A percentile compares a stretch with the other conserved stretches of the same genome.
Evolutionary conservation across 2,888 invertebrate species (phyloP).

Genomic region (Agrochola litura): DNA sequence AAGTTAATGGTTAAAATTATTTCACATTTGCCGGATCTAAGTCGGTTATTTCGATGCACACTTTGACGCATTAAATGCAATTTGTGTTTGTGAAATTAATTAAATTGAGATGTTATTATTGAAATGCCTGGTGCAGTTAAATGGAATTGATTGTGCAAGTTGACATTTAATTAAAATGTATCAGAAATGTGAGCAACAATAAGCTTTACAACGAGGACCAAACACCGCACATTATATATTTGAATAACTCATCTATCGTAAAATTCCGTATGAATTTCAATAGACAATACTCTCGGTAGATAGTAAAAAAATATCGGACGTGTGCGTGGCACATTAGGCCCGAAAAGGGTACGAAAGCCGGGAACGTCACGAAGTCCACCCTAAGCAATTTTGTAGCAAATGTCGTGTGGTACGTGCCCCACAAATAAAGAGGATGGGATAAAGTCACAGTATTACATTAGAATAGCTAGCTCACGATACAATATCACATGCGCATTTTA

Average conservation of each 20-base stretch:
- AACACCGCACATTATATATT: conserved; percentile 22
- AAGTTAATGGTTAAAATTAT: conserved; percentile 42
- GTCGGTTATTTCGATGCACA: conserved; percentile 24
- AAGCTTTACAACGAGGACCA: neutral
- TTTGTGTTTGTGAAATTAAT: neutral
- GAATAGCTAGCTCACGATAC: conserved; percentile 79
- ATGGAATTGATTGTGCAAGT: neutral
- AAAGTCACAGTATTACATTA: conserved; percentile 82
- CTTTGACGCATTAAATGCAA: conserved; percentile 29
- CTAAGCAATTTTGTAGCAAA: conserved; percentile 90
- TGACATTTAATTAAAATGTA: conserved; percentile 1
- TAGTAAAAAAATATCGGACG: conserved; percentile 82
- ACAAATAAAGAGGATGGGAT: conserved; percentile 88
- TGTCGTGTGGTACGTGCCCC: conserved; percentile 88
- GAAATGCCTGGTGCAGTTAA: neutral
- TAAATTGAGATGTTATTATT: neutral
- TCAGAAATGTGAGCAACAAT: neutral
- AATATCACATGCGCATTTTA: conserved; percentile 67
- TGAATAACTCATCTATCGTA: conserved; percentile 65
- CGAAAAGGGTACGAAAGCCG: conserved; percentile 81
- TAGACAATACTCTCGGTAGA: conserved; percentile 75
- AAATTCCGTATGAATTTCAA: conserved; percentile 79
- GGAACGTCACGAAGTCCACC: conserved; percentile 86
- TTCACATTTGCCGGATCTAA: conserved; percentile 34
- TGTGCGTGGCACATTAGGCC: conserved; percentile 84